A percentile compares a stretch with the other conserved stretches of the same genome.
phyloP scores from a whole-genome alignment of 1,140 invertebrate genomes.

The Liolophura sinensis region DNA sequence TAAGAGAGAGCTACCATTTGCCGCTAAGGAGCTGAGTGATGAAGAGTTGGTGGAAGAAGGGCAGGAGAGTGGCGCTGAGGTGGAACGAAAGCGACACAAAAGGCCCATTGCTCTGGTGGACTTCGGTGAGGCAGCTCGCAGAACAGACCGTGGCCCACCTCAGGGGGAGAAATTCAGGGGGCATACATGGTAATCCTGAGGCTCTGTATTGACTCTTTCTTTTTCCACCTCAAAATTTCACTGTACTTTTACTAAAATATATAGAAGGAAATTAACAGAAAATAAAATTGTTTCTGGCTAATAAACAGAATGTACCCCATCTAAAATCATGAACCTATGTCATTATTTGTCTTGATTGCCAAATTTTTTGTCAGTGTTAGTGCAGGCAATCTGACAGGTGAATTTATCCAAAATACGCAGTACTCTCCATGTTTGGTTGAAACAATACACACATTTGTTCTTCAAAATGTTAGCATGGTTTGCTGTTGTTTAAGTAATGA shows the following conservation, averaged over 20 bases:
- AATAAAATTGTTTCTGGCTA: conserved; percentile 9
- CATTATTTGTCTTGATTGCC: too few species aligned
- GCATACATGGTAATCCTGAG: conserved; percentile 3
- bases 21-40: conserved; percentile 14
- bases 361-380: too few species aligned
- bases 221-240: too few species aligned
- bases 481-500: too few species aligned
- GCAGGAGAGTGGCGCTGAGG: conserved; percentile 11
- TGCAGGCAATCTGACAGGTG: too few species aligned
- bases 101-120: conserved; percentile 26
- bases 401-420: too few species aligned
- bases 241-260: conserved; percentile 7
- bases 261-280: conserved; percentile 1
- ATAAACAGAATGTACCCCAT: conserved; percentile 2
- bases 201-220: background rate
- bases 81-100: background rate
- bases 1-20: conserved; percentile 16
- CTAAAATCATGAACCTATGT: background rate
- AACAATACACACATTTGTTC: too few species aligned
- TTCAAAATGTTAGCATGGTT: too few species aligned
- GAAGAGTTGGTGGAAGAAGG: background rate
- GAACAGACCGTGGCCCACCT: conserved; percentile 7
- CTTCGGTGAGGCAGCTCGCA: conserved; percentile 29
- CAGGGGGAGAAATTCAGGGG: background rate
- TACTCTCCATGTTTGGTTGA: too few species aligned